A percentile compares a stretch with the other conserved stretches of the same genome.
Evolutionary conservation across 30 jellyfish, hydroid and myxozoan species (phyloP).

Genomic region (Mastigias papua): DNA sequence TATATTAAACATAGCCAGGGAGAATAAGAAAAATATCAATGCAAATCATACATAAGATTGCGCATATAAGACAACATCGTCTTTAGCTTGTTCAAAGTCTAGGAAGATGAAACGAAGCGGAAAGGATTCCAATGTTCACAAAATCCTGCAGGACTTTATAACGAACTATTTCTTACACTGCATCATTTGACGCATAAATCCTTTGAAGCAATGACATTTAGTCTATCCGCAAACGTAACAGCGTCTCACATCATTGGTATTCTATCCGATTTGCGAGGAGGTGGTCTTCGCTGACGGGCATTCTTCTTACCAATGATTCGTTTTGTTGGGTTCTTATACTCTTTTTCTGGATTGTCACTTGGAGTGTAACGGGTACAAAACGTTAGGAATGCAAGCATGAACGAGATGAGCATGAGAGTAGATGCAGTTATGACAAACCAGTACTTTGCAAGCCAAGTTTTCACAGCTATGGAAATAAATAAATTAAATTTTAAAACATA

Average conservation of each 20-base stretch:
- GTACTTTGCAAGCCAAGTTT: slow-evolving; percentile 91
- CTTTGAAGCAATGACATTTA: too few species aligned
- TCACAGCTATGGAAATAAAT: slow-evolving; percentile 69
- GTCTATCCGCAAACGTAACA: background rate
- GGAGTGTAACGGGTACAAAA: slow-evolving; percentile 95
- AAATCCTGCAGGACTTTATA: too few species aligned
- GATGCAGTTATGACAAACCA: slow-evolving; percentile 95
- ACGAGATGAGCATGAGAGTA: slow-evolving; percentile 76
- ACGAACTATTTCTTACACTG: background rate
- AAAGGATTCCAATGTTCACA: background rate
- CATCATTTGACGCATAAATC: too few species aligned
- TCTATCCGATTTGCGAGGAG: slow-evolving; percentile 41
- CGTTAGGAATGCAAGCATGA: slow-evolving; percentile 91
- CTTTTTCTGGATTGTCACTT: slow-evolving; percentile 87
- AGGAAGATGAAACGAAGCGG: background rate
- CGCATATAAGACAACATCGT: background rate
- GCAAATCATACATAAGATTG: background rate
- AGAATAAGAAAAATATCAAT: background rate
- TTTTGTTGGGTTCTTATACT: slow-evolving; percentile 76
- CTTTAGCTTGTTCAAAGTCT: background rate
- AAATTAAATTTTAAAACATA: too few species aligned
- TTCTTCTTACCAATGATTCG: slow-evolving; percentile 59
- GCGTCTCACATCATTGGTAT: slow-evolving; percentile 61
- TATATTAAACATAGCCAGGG: background rate
- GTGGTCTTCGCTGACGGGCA: slow-evolving; percentile 59